phyloP scores from a whole-genome alignment of 2,113 vertebrate species.

The Vireo altiloquus region DNA sequence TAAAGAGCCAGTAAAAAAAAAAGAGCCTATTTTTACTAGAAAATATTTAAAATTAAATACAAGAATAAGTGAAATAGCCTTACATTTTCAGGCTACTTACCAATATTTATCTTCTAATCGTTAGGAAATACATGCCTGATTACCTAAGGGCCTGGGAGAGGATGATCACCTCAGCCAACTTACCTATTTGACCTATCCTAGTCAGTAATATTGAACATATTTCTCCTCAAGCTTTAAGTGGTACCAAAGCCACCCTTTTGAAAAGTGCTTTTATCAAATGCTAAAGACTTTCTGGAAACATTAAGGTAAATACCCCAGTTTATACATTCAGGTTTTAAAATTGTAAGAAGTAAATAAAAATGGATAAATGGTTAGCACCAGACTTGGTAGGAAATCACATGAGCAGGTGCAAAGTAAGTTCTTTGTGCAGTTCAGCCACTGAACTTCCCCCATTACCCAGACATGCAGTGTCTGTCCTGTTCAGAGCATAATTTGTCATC shows the following conservation, averaged over 20 bases:
- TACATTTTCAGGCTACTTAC: background rate
- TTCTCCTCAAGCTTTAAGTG: background rate
- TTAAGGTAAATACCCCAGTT: background rate
- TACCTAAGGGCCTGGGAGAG: background rate
- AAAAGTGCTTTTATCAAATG: background rate
- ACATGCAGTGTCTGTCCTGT: background rate
- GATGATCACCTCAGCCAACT: background rate
- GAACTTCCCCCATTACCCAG: background rate
- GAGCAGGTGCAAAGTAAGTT: background rate
- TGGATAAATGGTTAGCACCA: background rate
- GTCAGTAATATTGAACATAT: background rate
- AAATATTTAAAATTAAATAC: background rate
- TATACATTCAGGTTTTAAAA: background rate
- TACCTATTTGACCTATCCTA: background rate
- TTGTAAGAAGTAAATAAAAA: background rate
- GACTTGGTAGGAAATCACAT: background rate
- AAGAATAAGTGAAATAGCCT: background rate
- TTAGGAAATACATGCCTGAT: background rate
- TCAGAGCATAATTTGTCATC: background rate
- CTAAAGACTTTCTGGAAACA: background rate
- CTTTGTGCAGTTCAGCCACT: background rate
- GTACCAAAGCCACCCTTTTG: background rate
- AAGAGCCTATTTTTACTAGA: background rate
- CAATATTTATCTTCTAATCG: background rate
- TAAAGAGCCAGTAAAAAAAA: background rate